Evolutionary conservation across 2,113 vertebrate species (phyloP), one percentile per base, ranked within the genome.

Genomic region (Neodontobutis hainanensis): DNA sequence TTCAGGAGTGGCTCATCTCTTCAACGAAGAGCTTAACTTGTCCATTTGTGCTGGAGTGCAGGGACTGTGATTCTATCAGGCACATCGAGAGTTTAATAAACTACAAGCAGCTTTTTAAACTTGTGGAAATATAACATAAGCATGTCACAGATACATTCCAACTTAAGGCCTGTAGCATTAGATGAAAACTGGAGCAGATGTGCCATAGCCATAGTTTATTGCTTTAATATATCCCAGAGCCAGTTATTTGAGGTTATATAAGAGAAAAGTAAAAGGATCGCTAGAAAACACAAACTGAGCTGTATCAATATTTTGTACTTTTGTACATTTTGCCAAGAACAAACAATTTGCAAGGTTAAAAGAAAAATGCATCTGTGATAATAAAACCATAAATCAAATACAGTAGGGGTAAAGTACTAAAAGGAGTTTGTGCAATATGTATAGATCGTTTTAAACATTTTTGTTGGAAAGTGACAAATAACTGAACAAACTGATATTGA

Each of bases 81-180:
- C 1, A 14, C 36, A 46, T 16, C 7, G 27, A 36, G 11, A 53
- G 45, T 73, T 68, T 43, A 59, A 78, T 73, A 40, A 40, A 40
- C 38, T 2, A 40, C 38, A 40, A 40, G 8, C 38, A 6, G 38
- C 38, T 40, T 40, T 40, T 40, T 40, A 40, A 8, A 40, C 2
- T 40, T 40, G 38, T 40, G 38, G 38, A 8, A 40, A 1, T 40
- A 8, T 6, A 8, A 40, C 5, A 40, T 40, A 40, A 3, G 19
- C 19, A 27, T 27, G 19, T 27, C 19, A 27, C 19, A 27, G 19
- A 27, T 27, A 27, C 19, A 27, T 27, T 27, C 19, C 19, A 27
- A 27, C 19, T 27, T 27, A 27, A 27, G 19, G 19, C 19, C 19
- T 27, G 19, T 27, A 27, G 19, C 19, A 27, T 27, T 27, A 27